phyloP scores from a whole-genome alignment of 1,140 invertebrate species.

The Drosophila tropicalis region DNA sequence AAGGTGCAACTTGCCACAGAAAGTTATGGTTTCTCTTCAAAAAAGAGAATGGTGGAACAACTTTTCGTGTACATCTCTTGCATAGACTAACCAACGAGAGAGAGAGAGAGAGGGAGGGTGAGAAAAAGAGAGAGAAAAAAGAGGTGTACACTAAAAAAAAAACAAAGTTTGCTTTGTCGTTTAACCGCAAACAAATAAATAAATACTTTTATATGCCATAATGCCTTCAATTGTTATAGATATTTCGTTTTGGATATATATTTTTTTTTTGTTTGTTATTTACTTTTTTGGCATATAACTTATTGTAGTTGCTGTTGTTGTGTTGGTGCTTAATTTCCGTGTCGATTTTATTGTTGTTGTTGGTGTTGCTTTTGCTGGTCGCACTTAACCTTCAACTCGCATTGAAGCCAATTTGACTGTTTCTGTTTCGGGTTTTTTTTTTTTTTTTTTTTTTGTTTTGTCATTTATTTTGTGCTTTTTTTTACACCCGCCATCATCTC shows the following conservation, averaged over 20 bases:
- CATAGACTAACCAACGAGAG: not conserved
- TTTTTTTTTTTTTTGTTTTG: slow-evolving; percentile 1
- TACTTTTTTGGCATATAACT: slow-evolving; percentile 9
- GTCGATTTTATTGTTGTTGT: slow-evolving; percentile 39
- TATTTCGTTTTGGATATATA: not conserved
- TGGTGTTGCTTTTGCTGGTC: not conserved
- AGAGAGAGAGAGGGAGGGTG: not conserved
- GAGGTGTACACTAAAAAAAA: slow-evolving; percentile 1
- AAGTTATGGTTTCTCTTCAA: not conserved
- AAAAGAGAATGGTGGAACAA: not conserved
- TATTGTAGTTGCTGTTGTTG: not conserved
- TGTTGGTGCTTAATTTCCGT: slow-evolving; percentile 50
- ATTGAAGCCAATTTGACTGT: slow-evolving; percentile 68
- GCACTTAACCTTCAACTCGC: slow-evolving; percentile 78
- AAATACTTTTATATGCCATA: not conserved
- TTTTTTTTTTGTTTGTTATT: slow-evolving; percentile 1
- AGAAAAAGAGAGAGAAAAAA: not conserved
- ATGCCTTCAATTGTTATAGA: slow-evolving; percentile 11
- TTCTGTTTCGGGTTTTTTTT: slow-evolving; percentile 4
- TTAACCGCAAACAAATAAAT: slow-evolving; percentile 2
- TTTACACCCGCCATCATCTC: not conserved
- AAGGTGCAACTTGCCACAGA: too few species aligned
- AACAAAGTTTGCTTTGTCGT: not conserved
- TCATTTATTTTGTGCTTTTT: slow-evolving; percentile 7
- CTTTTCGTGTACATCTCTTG: not conserved